Conservation (phyloP, 2,113 vertebrate species). For the Phylloscopus trochilus region DNA sequence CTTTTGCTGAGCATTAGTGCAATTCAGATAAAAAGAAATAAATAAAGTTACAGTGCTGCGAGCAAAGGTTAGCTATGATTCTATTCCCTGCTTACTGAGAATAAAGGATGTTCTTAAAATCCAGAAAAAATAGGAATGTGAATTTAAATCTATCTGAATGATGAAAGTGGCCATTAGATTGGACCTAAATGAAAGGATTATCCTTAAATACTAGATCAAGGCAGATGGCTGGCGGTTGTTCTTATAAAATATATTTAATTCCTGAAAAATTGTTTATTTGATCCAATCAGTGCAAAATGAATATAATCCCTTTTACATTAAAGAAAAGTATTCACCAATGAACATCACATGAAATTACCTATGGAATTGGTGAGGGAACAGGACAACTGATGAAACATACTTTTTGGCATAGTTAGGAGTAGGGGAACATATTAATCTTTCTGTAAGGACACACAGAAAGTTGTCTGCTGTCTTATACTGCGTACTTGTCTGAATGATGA, state of each 20-base stretch:
- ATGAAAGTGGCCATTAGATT: not conserved
- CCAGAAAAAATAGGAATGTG: not conserved
- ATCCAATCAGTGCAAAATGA: not conserved
- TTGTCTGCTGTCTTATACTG: not conserved
- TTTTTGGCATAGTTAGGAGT: not conserved
- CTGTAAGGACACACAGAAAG: not conserved
- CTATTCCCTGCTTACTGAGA: not conserved
- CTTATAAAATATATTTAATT: not conserved
- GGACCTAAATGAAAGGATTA: not conserved
- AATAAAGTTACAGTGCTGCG: not conserved
- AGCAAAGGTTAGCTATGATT: not conserved
- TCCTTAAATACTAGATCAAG: not conserved
- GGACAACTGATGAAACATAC: not conserved
- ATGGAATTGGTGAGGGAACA: not conserved
- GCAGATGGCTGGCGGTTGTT: not conserved
- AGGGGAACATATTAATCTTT: not conserved
- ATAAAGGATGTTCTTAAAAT: not conserved
- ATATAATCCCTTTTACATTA: not conserved
- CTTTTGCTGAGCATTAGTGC: not conserved
- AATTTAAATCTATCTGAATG: not conserved
- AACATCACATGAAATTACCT: not conserved
- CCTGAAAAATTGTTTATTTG: not conserved
- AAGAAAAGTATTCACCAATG: not conserved
- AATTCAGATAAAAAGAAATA: slow-evolving; percentile 4
- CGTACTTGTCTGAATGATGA: not conserved